phyloP scores from a whole-genome alignment of 2,888 invertebrate genomes.

The Dolichopus griseipennis region DNA sequence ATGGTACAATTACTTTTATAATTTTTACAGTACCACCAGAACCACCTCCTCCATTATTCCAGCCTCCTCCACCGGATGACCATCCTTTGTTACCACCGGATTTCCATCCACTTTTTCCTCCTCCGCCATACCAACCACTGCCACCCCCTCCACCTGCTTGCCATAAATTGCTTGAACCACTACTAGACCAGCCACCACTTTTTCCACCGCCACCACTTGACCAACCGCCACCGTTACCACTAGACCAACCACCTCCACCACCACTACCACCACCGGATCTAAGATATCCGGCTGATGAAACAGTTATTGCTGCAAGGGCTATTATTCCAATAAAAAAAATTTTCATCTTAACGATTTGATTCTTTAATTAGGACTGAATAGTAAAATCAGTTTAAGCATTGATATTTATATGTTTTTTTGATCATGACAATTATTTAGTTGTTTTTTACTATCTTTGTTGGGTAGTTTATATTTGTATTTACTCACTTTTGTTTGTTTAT shows the following conservation, averaged over 20 bases:
- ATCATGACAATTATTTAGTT: no score
- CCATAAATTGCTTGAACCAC: neutral
- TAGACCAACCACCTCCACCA: neutral
- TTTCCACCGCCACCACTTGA: neutral
- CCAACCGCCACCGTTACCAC: neutral
- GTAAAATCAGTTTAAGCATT: no score
- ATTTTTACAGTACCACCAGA: conserved; percentile 15
- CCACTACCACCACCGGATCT: neutral
- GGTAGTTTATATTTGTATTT: no score
- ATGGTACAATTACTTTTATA: conserved; percentile 14
- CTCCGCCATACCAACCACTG: conserved; percentile 47
- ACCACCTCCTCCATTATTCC: conserved; percentile 38
- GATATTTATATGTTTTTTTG: no score
- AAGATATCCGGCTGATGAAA: no score
- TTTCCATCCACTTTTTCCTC: neutral
- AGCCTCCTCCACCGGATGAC: conserved; percentile 48
- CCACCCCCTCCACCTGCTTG: neutral
- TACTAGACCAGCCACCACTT: neutral
- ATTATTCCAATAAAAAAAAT: no score
- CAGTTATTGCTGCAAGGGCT: no score
- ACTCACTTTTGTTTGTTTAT: no score
- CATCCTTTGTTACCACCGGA: conserved; percentile 42
- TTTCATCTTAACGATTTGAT: no score
- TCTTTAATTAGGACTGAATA: no score
- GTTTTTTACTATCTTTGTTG: no score